These are phyloP conservation scores for Fopius arisanus DNA, from an alignment of 1,140 invertebrate species.

Conservation along the genomic window DNA sequence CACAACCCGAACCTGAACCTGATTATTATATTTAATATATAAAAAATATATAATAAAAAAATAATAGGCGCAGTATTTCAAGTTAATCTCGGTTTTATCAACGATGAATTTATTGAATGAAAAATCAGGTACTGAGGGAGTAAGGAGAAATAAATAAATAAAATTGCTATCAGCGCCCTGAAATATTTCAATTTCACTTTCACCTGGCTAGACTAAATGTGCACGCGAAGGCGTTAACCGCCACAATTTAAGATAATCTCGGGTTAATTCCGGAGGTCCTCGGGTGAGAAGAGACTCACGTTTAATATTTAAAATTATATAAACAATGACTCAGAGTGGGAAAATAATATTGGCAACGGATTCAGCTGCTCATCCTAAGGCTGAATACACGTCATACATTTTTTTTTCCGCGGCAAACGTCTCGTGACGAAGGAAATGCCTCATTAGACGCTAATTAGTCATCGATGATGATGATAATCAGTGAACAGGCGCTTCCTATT, in stretches of 20 bases:
- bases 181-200: background rate
- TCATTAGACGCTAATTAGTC: conserved; percentile 10
- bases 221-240: background rate
- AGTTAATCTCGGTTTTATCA: background rate
- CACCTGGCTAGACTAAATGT: background rate
- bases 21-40: no score
- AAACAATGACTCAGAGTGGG: background rate
- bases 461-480: background rate
- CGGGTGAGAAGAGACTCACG: background rate
- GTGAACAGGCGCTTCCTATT: background rate
- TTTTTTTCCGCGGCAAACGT: background rate
- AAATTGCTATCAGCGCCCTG: background rate
- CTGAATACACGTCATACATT: conserved; percentile 6
- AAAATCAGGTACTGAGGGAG: background rate
- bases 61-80: no score
- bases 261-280: background rate
- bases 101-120: background rate
- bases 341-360: background rate
- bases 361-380: background rate
- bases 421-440: conserved; percentile 18
- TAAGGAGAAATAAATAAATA: background rate
- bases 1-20: no score
- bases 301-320: background rate
- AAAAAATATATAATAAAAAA: no score
- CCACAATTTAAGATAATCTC: background rate